Base-by-base conservation (phyloP, 2,888 invertebrate species). In the Scaptomyza cyrtandrae region DNA sequence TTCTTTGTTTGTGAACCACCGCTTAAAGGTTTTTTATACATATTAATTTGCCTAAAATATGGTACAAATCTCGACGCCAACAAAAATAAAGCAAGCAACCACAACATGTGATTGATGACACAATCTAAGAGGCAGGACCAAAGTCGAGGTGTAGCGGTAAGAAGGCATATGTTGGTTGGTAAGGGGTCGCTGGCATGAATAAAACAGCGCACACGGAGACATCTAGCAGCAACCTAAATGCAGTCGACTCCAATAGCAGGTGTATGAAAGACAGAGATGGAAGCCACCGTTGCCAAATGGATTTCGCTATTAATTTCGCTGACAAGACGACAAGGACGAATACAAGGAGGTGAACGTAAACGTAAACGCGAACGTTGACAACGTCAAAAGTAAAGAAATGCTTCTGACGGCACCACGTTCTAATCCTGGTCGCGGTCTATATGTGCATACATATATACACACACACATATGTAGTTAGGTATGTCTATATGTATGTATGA, bases 281-380 rank as follows among this genome's bases (percentile, higher is more conserved):
- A 37, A 58, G 35, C 35, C 44, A 39, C 48, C 57, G 57, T 70
- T 72, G 85, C 79, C 85, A 85, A 81, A 84, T 85, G 83, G 80
- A 84, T 87, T 84, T 84, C 82, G 71, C 80, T 84, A 87, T 84
- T 84, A 87, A 84, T 84, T 84, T 85, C 71, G 76, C 81, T 77
- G 86, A 83, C 86, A 72, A 75, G 64, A 66, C 59, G 62, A 49
- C 49, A 11, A 61, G 50, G n/a, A 52, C 50, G 45, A 52, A 50
- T 19, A 45, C 55, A 50, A 41, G 13, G 35, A 33, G 29, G 48
- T 11, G 33, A 10, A 33, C 10, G 46, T 41, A 44, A 52, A 50
- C 19, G 43, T 16, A 61, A 56, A 53, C 71, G 75, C 62, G 62
- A 39, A 57, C 55, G 78, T 78, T 83, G 84, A 80, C 81, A 72